These are phyloP conservation scores for Eciton burchellii DNA, from an alignment of 1,140 invertebrate species.

Conservation along the genomic window DNA sequence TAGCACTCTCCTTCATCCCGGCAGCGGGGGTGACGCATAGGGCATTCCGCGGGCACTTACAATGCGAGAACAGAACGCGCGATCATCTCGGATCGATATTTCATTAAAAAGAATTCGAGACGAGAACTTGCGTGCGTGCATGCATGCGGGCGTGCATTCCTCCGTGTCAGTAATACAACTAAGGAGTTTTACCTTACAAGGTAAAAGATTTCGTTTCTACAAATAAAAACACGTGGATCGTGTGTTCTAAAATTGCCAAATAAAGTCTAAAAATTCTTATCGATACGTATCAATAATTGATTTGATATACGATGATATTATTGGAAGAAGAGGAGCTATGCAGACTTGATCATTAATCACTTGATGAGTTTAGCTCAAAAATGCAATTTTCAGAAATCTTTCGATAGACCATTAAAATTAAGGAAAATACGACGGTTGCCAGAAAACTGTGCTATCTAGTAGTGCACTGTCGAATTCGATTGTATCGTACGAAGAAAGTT, in stretches of 20 bases:
- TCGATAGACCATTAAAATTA: conserved; percentile 61
- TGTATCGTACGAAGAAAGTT: conserved; percentile 40
- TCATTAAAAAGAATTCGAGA: conserved; percentile 36
- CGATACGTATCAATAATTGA: too few species aligned
- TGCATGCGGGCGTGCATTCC: too few species aligned
- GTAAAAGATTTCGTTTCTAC: too few species aligned
- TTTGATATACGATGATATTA: too few species aligned
- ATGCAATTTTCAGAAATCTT: conserved; percentile 56
- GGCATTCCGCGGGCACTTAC: conserved; percentile 44
- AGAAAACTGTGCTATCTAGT: conserved; percentile 66
- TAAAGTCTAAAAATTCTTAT: too few species aligned
- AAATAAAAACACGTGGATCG: too few species aligned
- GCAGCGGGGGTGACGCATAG: conserved; percentile 1
- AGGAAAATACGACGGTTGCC: conserved; percentile 44
- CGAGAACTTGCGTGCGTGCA: neutral
- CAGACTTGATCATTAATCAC: too few species aligned
- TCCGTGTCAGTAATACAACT: too few species aligned
- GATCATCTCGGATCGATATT: conserved; percentile 48
- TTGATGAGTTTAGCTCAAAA: too few species aligned
- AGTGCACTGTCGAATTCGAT: conserved; percentile 32
- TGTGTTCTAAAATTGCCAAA: too few species aligned
- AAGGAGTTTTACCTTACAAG: too few species aligned
- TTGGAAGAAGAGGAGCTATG: too few species aligned
- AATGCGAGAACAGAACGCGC: conserved; percentile 34
- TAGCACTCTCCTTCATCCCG: conserved; percentile 30